These are phyloP conservation scores for Xanthia togata DNA, from an alignment of 2,888 invertebrate genomes.

Conservation along the genomic window DNA sequence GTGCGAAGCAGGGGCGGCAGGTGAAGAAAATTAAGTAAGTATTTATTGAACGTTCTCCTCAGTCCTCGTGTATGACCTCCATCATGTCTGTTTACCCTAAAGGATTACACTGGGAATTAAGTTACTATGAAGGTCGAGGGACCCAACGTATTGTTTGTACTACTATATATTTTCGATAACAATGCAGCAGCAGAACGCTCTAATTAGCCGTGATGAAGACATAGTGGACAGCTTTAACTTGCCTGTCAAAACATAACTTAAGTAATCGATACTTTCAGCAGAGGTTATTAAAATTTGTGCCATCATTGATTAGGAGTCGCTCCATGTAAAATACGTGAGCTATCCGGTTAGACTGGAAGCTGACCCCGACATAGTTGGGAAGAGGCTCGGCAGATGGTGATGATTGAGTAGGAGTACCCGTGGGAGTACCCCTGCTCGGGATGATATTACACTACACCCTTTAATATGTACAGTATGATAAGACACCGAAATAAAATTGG, in stretches of 20 bases:
- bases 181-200: constrained; percentile 2
- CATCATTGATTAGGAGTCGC: neutral
- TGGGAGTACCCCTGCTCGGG: neutral
- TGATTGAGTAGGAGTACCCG: neutral
- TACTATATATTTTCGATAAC: constrained; percentile 8
- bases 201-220: constrained; percentile 13
- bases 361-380: neutral
- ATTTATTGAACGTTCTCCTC: neutral
- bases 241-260: constrained; percentile 16
- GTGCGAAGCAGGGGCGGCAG: neutral
- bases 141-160: neutral
- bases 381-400: neutral
- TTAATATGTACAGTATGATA: no score
- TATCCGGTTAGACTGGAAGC: neutral
- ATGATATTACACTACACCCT: no score
- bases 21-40: neutral
- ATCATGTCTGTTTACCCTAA: neutral
- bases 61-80: neutral
- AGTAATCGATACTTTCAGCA: constrained; percentile 7
- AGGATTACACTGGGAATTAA: neutral
- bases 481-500: no score
- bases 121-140: neutral
- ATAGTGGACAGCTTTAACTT: constrained; percentile 28
- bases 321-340: neutral
- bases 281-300: neutral